Evolutionary conservation across 2,888 invertebrate genomes (phyloP).

Genomic region (Patella pellucida): DNA sequence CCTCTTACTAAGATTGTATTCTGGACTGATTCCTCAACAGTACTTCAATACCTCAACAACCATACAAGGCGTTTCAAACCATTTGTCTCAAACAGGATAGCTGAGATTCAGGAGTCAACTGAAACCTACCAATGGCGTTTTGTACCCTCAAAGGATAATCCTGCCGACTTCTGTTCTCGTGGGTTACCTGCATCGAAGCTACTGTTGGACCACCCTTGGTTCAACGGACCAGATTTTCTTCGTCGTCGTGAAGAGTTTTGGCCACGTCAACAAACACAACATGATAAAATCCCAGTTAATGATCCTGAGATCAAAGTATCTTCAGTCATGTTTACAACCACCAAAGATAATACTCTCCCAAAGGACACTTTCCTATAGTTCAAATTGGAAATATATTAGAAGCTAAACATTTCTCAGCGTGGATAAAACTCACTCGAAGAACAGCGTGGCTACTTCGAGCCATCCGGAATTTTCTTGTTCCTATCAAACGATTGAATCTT

Average conservation of each 20-base stretch:
- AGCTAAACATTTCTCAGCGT: background rate
- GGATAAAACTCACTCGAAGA: background rate
- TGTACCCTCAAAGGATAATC: background rate
- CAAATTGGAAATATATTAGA: background rate
- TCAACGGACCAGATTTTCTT: constrained; percentile 1
- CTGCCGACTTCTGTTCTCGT: constrained; percentile 10
- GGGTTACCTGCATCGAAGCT: background rate
- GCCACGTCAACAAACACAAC: background rate
- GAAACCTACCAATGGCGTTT: background rate
- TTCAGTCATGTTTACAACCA: background rate
- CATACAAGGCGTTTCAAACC: constrained; percentile 12
- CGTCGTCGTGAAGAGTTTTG: background rate
- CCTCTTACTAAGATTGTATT: background rate
- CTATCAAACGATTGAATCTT: background rate
- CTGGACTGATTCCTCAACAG: background rate
- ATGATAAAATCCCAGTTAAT: background rate
- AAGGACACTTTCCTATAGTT: background rate
- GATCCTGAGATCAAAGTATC: constrained; percentile 10
- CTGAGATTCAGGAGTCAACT: background rate
- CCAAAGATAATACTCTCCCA: background rate
- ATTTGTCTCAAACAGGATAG: constrained; percentile 9
- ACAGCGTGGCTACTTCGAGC: constrained; percentile 12
- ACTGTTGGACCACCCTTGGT: constrained; percentile 5
- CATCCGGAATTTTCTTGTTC: background rate
- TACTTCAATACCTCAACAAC: constrained; percentile 14